Conservation (phyloP, 2,113 vertebrate genomes). For the Podocnemis expansa region DNA sequence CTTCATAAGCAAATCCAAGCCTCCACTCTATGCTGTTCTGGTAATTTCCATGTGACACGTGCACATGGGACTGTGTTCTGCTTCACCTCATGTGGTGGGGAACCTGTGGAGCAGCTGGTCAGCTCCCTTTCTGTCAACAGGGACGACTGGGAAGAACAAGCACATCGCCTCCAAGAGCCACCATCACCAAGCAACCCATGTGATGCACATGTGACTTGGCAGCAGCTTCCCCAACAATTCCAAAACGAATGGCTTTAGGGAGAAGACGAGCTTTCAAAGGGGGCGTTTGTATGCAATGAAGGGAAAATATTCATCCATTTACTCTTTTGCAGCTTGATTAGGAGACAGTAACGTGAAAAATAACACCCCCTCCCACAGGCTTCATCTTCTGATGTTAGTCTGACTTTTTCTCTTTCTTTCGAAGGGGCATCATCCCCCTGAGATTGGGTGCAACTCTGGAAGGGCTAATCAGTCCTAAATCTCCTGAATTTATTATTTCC, state of each 20-base stretch:
- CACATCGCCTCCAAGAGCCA: not conserved
- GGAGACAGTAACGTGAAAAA: slow-evolving; percentile 41
- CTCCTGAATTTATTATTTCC: too few species aligned
- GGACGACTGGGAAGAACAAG: not conserved
- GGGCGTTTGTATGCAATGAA: slow-evolving; percentile 47
- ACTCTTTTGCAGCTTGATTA: not conserved
- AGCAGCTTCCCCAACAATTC: slow-evolving; percentile 46
- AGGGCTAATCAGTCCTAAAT: too few species aligned
- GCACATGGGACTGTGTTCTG: not conserved
- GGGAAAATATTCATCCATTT: slow-evolving; percentile 28
- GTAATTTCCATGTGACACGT: too few species aligned
- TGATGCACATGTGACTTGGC: not conserved
- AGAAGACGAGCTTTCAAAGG: slow-evolving; percentile 61
- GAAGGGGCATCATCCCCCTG: not conserved
- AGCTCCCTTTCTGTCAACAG: not conserved
- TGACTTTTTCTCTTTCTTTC: not conserved
- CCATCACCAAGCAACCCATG: not conserved
- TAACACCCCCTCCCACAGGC: not conserved
- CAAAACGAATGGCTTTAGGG: slow-evolving; percentile 61
- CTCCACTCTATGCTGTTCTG: too few species aligned
- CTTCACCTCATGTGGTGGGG: accelerated
- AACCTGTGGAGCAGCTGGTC: not conserved
- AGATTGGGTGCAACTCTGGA: too few species aligned
- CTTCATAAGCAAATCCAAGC: too few species aligned
- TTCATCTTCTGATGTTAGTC: not conserved